These are phyloP conservation scores for Tringa solitaria DNA, from an alignment of 2,113 vertebrate genomes.

Conservation along the genomic window DNA sequence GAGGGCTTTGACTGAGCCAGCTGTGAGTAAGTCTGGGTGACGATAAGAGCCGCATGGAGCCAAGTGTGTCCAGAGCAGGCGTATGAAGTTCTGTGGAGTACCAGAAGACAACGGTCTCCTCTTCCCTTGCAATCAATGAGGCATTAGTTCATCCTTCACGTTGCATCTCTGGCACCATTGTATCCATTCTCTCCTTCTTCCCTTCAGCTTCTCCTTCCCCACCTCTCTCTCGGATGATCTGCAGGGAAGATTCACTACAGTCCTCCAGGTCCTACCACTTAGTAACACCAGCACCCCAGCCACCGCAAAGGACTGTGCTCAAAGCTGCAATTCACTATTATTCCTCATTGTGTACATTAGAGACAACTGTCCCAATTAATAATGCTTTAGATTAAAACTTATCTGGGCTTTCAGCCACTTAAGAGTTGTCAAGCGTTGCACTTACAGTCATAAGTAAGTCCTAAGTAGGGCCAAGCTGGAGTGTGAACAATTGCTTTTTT, in stretches of 20 bases:
- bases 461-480: background rate
- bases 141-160: background rate
- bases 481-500: background rate
- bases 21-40: background rate
- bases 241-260: background rate
- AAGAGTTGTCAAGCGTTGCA: background rate
- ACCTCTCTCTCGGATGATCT: background rate
- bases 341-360: background rate
- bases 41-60: background rate
- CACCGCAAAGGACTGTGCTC: background rate
- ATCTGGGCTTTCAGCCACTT: background rate
- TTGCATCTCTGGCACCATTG: background rate
- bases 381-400: conserved; percentile 10
- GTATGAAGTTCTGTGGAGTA: background rate
- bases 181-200: background rate
- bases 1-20: background rate
- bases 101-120: background rate
- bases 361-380: background rate
- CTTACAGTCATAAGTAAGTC: background rate
- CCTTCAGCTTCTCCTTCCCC: background rate
- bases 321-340: background rate
- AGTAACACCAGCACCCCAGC: background rate
- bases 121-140: background rate
- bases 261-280: background rate
- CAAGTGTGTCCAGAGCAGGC: background rate